phyloP scores from a whole-genome alignment of 2,113 vertebrate species.

The Delphinus delphis region DNA sequence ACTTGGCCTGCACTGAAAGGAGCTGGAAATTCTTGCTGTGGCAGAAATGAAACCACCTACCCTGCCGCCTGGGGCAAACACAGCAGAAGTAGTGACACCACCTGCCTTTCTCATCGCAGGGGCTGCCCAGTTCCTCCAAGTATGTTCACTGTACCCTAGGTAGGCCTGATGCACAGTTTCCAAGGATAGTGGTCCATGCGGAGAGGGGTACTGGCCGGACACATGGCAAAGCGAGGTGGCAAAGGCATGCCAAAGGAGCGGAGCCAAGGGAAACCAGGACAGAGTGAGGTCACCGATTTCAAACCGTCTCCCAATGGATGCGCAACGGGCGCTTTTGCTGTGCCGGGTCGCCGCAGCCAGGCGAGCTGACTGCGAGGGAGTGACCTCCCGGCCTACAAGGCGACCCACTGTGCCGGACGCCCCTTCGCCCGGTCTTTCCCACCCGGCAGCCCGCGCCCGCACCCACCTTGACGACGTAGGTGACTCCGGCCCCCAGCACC shows the following conservation, averaged over 20 bases:
- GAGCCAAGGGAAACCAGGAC: neutral
- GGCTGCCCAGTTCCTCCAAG: neutral
- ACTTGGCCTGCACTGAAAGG: neutral
- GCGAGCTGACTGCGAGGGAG: constrained; percentile 32
- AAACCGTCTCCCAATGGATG: neutral
- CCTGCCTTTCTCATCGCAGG: accelerated
- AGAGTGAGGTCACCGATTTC: neutral
- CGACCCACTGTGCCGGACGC: constrained; percentile 46
- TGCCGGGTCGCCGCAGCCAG: constrained; percentile 54
- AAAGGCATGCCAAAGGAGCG: neutral
- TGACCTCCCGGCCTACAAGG: constrained; percentile 50
- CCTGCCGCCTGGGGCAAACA: neutral
- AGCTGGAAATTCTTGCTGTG: neutral
- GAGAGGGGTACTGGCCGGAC: neutral
- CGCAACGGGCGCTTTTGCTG: neutral
- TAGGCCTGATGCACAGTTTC: neutral
- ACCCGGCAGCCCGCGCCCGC: constrained; percentile 63
- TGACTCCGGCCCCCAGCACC: constrained; percentile 97
- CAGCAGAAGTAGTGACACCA: neutral
- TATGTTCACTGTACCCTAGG: neutral
- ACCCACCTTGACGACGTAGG: constrained; percentile 98
- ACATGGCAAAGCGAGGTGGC: neutral
- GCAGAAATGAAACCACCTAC: neutral
- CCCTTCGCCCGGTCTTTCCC: constrained; percentile 10
- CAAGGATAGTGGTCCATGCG: neutral